Evolutionary conservation across 2,797 vertebrate species (phyloP), one percentile per base, ranked within the genome.

Genomic region (Pipistrellus pygmaeus): DNA sequence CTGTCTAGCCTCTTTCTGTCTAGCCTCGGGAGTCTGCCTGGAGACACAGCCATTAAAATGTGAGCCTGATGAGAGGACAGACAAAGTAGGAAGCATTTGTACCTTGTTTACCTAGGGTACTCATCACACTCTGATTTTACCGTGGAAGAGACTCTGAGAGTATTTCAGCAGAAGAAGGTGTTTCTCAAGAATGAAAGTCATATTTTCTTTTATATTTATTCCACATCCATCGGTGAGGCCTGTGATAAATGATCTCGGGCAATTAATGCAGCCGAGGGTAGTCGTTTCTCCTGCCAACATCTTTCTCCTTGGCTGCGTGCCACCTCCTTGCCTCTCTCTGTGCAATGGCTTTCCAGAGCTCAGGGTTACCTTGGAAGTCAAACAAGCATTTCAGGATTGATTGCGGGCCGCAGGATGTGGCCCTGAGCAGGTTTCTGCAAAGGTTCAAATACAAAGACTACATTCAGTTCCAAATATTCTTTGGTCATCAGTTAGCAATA

Each of bases 1-100:
- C 64, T 95, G 73, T 91, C 55, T 80, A 95, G 69, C 66, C 81
- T 92, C 66, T 95, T 92, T 91, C 64, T 95, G 73, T 91, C 55
- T 80, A 95, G 75, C 66, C 81, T 94, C 53, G 15, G 94, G 68
- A 95, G n/a, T 66, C 66, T 92, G 55, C 87, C 73, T 75, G 86
- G 38, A 6, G 60, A 53, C 30, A 77, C 7, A 66, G 30, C 76
- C 72, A 91, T 94, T 93, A 78, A 96, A 95, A 88, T 94, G 64
- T 60, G 85, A 66, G 91, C 82, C 91, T 91, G 73, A 51, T 30
- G 14, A n/a, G 73, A 75, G 81, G 85, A 69, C 20, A 88, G 85
- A 62, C 62, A 35, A 82, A 90, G 55, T 91, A 6, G 20, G 60
- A 78, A 91, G 27, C n/a, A 73, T 95, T 53, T 86, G 44, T 73